Base-by-base conservation (phyloP, 2,797 vertebrate genomes). In the Carcharodon carcharias region DNA sequence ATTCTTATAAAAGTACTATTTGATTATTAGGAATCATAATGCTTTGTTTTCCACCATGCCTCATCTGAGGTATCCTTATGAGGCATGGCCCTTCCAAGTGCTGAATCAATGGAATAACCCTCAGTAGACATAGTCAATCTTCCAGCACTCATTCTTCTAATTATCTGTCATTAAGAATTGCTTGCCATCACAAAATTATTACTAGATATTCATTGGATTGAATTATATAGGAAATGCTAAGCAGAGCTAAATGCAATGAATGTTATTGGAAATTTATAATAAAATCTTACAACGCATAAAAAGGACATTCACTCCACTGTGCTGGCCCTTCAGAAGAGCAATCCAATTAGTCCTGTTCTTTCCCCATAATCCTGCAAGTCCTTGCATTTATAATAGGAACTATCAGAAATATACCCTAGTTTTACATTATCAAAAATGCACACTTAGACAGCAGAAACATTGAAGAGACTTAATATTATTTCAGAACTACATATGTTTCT, bases 1-100 rank as follows among this genome's bases (percentile, higher is more conserved):
- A 97, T 97, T 97, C 97, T 97, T 97, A 97, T 97, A 95, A 97
- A 97, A 97, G 97, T 97, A 97, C 97, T 97, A 97, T 97, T 97
- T 85, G 9, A 97, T 97, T 96, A 96, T 96, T 97, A 96, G 96
- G 97, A 97, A 96, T 97, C 97, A 96, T 96, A 12, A 89, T 82
- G 0, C 58, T 56, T 0, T 0, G 65, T 89, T 2, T 11, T 28
- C 0, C 54, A 96, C 63, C 94, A 67, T 0, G 28, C 9, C 71
- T 73, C 31, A 73, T 73, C 71, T 31, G 92, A 73, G 31, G 0
- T 54, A 18, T 23, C 56, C 69, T 1, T 95, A 31, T 45, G n/a
- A 69, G 63, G 12, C 65, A 7, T 67, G 85, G 45, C 0, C 65
- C 45, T 56, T 50, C 71, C 35, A 54, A 21, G 12, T 18, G 40